These are phyloP conservation scores for Eutrigla gurnardus DNA, from an alignment of 2,797 vertebrate genomes.

Conservation along the genomic window DNA sequence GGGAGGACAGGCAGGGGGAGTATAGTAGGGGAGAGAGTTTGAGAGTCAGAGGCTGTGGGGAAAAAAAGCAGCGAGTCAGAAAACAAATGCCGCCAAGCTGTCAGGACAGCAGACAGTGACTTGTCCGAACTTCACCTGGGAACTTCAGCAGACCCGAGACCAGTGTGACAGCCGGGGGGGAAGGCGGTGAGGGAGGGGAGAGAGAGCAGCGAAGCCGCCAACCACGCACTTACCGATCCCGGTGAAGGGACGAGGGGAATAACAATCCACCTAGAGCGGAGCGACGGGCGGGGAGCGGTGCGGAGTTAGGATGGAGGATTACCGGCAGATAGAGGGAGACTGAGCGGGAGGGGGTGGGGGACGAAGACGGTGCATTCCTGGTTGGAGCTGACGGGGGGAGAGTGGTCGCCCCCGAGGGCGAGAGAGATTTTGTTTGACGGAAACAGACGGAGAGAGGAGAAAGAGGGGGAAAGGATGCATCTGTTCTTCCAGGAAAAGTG, in stretches of 20 bases:
- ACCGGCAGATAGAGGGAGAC: conserved; percentile 73
- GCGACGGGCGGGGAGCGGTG: conserved; percentile 56
- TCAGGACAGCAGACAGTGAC: conserved; percentile 56
- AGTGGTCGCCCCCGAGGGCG: conserved; percentile 51
- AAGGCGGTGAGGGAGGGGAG: conserved; percentile 44
- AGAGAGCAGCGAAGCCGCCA: conserved; percentile 51
- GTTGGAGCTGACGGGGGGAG: conserved; percentile 46
- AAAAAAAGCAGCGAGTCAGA: conserved; percentile 45
- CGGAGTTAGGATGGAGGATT: conserved; percentile 67
- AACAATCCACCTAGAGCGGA: conserved; percentile 66
- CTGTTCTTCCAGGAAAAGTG: conserved; percentile 83
- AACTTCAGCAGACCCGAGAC: conserved; percentile 63
- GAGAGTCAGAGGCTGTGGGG: conserved; percentile 60
- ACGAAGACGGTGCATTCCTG: conserved; percentile 53
- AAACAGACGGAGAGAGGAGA: conserved; percentile 35
- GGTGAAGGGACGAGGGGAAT: conserved; percentile 73
- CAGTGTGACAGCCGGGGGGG: conserved; percentile 61
- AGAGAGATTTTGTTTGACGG: conserved; percentile 57
- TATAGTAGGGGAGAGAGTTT: conserved; percentile 55
- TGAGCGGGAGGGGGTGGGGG: conserved; percentile 64
- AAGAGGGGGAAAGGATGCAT: conserved; percentile 72
- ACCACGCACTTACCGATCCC: conserved; percentile 55
- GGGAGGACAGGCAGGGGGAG: conserved; percentile 54
- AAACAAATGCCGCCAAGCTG: conserved; percentile 61
- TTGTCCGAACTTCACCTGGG: conserved; percentile 71